Percentiles rank a stretch among this genome's conserved stretches.
Evolutionary conservation across 2,113 vertebrate genomes (phyloP).

Genomic region (Mobula birostris): DNA sequence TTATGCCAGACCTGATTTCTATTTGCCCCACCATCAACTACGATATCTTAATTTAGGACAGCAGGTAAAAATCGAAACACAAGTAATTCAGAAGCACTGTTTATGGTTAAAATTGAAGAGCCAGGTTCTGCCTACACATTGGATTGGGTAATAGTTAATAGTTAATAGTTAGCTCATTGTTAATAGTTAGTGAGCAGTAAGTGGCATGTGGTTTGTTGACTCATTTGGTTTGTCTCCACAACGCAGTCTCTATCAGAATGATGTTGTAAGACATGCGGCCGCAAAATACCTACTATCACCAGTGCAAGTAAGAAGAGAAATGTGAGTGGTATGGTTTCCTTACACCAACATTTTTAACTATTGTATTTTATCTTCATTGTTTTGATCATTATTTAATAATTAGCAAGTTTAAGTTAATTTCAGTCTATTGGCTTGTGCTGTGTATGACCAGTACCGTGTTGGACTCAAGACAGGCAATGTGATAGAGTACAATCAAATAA

Average conservation of each 20-base stretch:
- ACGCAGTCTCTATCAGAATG: background rate
- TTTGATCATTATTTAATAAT: background rate
- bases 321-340: background rate
- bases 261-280: background rate
- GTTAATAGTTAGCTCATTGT: background rate
- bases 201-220: background rate
- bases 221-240: background rate
- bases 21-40: background rate
- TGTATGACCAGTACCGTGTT: background rate
- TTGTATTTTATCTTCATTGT: background rate
- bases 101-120: background rate
- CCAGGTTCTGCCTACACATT: background rate
- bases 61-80: background rate
- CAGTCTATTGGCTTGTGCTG: background rate
- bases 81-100: background rate
- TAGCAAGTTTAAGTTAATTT: background rate
- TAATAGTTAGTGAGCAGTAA: constrained; percentile 24
- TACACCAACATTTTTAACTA: background rate
- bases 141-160: constrained; percentile 1
- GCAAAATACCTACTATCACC: background rate
- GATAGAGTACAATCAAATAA: background rate
- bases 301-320: background rate
- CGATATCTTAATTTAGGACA: background rate
- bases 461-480: background rate
- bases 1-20: background rate